Conservation (phyloP, 2,797 vertebrate species). For the Huso huso region DNA sequence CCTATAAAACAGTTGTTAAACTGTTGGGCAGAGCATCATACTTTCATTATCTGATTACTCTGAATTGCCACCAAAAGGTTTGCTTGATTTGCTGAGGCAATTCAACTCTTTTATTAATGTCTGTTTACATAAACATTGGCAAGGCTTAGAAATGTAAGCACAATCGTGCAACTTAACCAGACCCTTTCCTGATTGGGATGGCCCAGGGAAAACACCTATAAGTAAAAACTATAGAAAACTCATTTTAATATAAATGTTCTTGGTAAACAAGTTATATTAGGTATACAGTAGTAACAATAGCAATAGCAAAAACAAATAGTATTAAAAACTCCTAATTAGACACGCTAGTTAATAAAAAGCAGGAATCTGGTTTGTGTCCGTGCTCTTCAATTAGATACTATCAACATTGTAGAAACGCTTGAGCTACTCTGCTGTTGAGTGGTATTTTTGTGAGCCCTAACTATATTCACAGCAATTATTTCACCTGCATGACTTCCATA, state of each 20-base stretch:
- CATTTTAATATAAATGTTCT: background rate
- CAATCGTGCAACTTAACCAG: background rate
- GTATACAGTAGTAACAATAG: background rate
- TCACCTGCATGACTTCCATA: too few species aligned
- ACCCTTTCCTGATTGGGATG: background rate
- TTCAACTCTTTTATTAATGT: background rate
- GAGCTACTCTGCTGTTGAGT: too few species aligned
- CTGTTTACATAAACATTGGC: conserved; percentile 1
- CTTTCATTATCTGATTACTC: background rate
- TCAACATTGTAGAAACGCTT: too few species aligned
- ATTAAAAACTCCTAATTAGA: too few species aligned
- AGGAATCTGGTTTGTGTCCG: background rate
- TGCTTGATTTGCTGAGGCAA: background rate
- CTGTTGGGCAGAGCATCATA: background rate
- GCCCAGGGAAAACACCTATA: background rate
- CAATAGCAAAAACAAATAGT: too few species aligned
- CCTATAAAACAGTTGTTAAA: background rate
- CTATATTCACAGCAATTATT: too few species aligned
- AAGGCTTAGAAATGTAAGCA: background rate
- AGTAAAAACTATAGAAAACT: background rate
- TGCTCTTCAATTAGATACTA: background rate
- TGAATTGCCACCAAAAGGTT: background rate
- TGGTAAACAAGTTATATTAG: background rate
- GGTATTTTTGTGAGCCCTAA: too few species aligned
- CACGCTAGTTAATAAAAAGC: background rate